phyloP scores from a whole-genome alignment of 2,888 invertebrate genomes.

The Hermaeophaga mercurialis region DNA sequence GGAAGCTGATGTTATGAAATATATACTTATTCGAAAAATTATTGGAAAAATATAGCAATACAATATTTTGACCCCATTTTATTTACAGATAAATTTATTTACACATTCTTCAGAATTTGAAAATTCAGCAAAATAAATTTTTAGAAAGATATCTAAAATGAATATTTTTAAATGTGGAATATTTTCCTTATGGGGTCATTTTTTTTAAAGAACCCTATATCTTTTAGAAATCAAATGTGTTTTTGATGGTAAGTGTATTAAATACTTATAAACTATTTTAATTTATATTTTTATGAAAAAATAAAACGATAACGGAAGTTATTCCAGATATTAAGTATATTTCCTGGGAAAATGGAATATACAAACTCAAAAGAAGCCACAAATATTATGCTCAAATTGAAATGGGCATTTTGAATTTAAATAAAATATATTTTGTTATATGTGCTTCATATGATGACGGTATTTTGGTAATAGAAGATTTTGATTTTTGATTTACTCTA shows the following conservation, averaged over 20 bases:
- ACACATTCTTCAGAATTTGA: too few species aligned
- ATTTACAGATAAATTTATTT: too few species aligned
- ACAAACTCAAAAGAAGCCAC: background rate
- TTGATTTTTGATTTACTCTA: background rate
- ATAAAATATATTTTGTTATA: background rate
- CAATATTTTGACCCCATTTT: too few species aligned
- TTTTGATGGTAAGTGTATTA: background rate
- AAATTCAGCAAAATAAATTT: too few species aligned
- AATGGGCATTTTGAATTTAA: background rate
- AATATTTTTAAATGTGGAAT: conserved; percentile 3
- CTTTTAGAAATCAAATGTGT: conserved; percentile 4
- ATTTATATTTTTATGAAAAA: conserved; percentile 4
- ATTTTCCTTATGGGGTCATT: conserved; percentile 4
- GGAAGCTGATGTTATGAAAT: too few species aligned
- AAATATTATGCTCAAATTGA: background rate
- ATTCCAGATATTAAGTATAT: too few species aligned
- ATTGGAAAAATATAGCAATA: too few species aligned
- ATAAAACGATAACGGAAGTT: too few species aligned
- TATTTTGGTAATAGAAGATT: conserved; percentile 6
- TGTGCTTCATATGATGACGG: conserved; percentile 4
- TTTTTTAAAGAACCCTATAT: background rate
- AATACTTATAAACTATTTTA: background rate
- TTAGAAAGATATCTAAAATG: background rate
- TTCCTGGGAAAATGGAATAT: background rate
- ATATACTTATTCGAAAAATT: too few species aligned